Evolutionary conservation across 2,113 vertebrate genomes (phyloP).

Genomic region (Python bivittatus): DNA sequence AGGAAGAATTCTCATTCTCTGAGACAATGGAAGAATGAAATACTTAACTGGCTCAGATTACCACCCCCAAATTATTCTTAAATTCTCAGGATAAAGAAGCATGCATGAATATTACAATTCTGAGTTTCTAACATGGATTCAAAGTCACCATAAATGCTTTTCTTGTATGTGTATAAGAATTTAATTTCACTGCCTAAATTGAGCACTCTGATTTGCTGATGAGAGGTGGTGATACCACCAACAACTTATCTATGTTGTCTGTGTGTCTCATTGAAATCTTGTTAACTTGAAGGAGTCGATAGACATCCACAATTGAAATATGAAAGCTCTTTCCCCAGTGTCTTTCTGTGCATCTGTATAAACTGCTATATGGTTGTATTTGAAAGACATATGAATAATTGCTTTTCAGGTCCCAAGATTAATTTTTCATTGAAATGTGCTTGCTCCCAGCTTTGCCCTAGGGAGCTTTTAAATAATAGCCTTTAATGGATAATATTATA

Average conservation of each 20-base stretch:
- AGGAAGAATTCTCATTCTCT: not conserved
- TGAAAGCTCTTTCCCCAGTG: conserved; percentile 1
- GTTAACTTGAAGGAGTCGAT: conserved; percentile 14
- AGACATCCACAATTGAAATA: conserved; percentile 20
- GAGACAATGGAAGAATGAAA: not conserved
- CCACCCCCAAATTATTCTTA: not conserved
- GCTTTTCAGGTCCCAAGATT: conserved; percentile 14
- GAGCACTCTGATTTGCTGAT: conserved; percentile 8
- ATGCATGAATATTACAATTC: conserved; percentile 19
- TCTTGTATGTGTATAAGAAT: conserved; percentile 9
- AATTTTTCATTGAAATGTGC: conserved; percentile 27
- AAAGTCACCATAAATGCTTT: not conserved
- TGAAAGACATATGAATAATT: conserved; percentile 26
- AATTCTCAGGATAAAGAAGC: conserved; percentile 4
- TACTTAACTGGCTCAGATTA: conserved; percentile 9
- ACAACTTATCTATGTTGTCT: not conserved
- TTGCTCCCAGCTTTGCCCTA: conserved; percentile 43
- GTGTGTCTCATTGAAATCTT: conserved; percentile 20
- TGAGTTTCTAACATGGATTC: not conserved
- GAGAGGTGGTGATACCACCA: not conserved
- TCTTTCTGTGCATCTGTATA: conserved; percentile 24
- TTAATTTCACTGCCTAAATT: not conserved
- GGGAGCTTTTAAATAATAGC: conserved; percentile 53
- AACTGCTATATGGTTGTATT: conserved; percentile 22
- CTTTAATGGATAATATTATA: conserved; percentile 10